phyloP scores from a whole-genome alignment of 2,888 invertebrate genomes.

The Agonopterix heracliana region DNA sequence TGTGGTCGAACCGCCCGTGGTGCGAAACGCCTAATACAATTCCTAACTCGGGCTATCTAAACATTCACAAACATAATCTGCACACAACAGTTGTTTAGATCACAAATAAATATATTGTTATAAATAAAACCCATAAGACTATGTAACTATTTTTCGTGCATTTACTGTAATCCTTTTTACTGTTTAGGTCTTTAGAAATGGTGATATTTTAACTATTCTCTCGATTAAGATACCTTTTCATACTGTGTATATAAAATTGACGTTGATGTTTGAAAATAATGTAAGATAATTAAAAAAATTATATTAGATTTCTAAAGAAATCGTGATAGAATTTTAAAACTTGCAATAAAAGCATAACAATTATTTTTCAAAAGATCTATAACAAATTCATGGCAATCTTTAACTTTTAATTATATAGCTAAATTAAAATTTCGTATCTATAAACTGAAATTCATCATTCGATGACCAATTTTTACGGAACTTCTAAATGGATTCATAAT shows the following conservation, averaged over 20 bases:
- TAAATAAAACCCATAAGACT: conserved; percentile 59
- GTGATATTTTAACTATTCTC: conserved; percentile 70
- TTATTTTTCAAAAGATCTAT: conserved; percentile 16
- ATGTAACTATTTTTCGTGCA: conserved; percentile 73
- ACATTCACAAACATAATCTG: conserved; percentile 25
- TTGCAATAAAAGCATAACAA: conserved; percentile 12
- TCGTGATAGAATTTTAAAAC: background rate
- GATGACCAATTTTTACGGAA: too few species aligned
- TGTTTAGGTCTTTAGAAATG: conserved; percentile 59
- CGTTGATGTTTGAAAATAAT: conserved; percentile 56
- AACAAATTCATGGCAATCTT: conserved; percentile 22
- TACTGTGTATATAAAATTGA: conserved; percentile 53
- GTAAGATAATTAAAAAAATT: conserved; percentile 32
- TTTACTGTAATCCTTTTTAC: conserved; percentile 74
- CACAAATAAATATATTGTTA: conserved; percentile 40
- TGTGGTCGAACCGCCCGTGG: too few species aligned
- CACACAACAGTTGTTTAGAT: conserved; percentile 50
- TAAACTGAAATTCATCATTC: background rate
- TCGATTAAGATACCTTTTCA: conserved; percentile 50
- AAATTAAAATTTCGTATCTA: too few species aligned
- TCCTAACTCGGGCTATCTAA: too few species aligned
- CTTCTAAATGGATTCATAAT: too few species aligned
- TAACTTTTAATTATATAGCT: conserved; percentile 9
- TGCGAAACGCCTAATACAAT: too few species aligned
- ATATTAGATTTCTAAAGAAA: background rate